These are phyloP conservation scores for Amphipyra tragopoginis DNA, from an alignment of 2,888 invertebrate genomes.

Conservation along the genomic window DNA sequence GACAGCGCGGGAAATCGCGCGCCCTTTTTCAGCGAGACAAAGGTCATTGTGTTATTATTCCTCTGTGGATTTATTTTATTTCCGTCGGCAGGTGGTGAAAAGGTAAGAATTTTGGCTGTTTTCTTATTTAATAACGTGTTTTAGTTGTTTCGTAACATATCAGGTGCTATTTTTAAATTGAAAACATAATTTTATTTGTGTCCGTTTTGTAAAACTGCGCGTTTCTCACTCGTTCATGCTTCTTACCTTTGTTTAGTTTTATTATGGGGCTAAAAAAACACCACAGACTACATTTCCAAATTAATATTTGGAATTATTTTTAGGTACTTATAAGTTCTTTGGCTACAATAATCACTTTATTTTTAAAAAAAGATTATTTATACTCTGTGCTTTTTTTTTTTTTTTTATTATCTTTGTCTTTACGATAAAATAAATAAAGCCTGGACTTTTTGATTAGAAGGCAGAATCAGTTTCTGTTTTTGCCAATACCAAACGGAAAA, in stretches of 20 bases:
- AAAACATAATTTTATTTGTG: constrained; percentile 8
- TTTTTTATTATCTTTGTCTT: too few relatives aligned
- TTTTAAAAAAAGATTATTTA: too few relatives aligned
- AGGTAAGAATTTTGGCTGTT: constrained; percentile 50
- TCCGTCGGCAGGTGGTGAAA: constrained; percentile 39
- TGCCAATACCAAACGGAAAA: constrained; percentile 11
- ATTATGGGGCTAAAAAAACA: too few relatives aligned
- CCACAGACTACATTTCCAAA: too few relatives aligned
- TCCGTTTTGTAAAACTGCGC: background rate
- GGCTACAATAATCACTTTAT: too few relatives aligned
- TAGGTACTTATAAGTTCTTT: too few relatives aligned
- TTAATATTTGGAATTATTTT: too few relatives aligned
- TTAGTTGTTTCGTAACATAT: constrained; percentile 28
- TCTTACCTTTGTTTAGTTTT: too few relatives aligned
- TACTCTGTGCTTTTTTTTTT: too few relatives aligned
- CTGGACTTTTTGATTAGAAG: background rate
- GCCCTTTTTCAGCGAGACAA: constrained; percentile 53
- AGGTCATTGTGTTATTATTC: constrained; percentile 56
- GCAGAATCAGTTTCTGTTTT: background rate
- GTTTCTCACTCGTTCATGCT: background rate
- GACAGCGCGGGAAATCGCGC: constrained; percentile 64
- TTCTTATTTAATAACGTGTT: constrained; percentile 17
- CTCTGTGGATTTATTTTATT: constrained; percentile 51
- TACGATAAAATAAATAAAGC: too few relatives aligned
- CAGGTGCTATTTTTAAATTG: constrained; percentile 11